phyloP scores from a whole-genome alignment of 2,888 invertebrate genomes.

The Cordilura impudica region DNA sequence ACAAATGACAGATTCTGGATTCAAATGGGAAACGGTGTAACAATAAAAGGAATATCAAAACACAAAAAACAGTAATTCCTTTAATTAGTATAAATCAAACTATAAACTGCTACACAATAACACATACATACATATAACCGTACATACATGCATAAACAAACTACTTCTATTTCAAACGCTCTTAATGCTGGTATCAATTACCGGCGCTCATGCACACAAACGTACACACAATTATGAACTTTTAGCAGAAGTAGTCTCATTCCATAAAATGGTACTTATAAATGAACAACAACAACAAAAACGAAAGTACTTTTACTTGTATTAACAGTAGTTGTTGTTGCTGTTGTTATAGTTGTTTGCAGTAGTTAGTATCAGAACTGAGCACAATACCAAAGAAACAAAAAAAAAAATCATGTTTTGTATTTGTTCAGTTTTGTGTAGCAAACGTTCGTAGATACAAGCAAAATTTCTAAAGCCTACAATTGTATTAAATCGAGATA shows the following conservation, averaged over 20 bases:
- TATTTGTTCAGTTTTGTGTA: slow-evolving; percentile 13
- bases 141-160: too few relatives aligned
- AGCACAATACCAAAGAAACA: slow-evolving; percentile 18
- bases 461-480: not conserved
- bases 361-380: slow-evolving; percentile 2
- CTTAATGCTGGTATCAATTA: slow-evolving; percentile 37
- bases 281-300: slow-evolving; percentile 13
- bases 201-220: not conserved
- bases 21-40: not conserved
- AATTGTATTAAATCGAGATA: not conserved
- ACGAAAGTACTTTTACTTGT: slow-evolving; percentile 24
- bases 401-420: slow-evolving; percentile 9
- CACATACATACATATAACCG: not conserved
- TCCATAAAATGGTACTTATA: slow-evolving; percentile 40
- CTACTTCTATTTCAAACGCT: slow-evolving; percentile 18
- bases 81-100: slow-evolving; percentile 43
- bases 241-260: slow-evolving; percentile 32
- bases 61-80: slow-evolving; percentile 17
- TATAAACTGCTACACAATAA: slow-evolving; percentile 15
- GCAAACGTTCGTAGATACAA: not conserved
- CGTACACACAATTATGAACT: slow-evolving; percentile 12
- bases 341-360: not conserved
- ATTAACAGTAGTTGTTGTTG: slow-evolving; percentile 6
- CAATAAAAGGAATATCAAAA: not conserved
- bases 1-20: too few relatives aligned